Evolutionary conservation across 1,140 invertebrate species (phyloP).

Genomic region (Meloidogyne floridensis): DNA sequence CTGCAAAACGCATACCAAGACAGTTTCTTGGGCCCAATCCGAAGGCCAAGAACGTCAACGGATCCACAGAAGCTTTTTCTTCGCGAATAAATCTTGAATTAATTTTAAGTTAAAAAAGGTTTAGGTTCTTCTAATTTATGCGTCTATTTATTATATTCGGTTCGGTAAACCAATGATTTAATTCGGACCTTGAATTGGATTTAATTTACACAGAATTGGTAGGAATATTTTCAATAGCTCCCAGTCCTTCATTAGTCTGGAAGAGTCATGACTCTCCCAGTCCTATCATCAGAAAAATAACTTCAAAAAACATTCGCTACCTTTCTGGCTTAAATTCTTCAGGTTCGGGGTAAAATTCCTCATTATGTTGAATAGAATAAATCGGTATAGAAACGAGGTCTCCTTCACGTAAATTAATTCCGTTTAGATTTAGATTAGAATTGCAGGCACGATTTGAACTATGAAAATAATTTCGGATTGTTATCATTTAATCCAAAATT

Average conservation of each 20-base stretch:
- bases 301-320: too few relatives aligned
- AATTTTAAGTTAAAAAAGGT: too few relatives aligned
- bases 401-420: conserved; percentile 34
- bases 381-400: conserved; percentile 30
- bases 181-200: too few relatives aligned
- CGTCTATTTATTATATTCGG: too few relatives aligned
- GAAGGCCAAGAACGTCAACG: conserved; percentile 68
- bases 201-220: too few relatives aligned
- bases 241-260: too few relatives aligned
- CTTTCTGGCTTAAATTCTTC: conserved; percentile 44
- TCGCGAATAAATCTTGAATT: conserved; percentile 35
- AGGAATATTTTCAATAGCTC: too few relatives aligned
- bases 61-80: conserved; percentile 44
- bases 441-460: conserved; percentile 32
- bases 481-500: not conserved
- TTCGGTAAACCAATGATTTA: too few relatives aligned
- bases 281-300: too few relatives aligned
- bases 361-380: conserved; percentile 35
- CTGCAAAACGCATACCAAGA: conserved; percentile 73
- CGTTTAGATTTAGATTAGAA: conserved; percentile 20
- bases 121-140: too few relatives aligned
- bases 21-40: conserved; percentile 70
- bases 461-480: not conserved
- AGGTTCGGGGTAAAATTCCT: conserved; percentile 34
- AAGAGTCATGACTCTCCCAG: too few relatives aligned